phyloP scores from a whole-genome alignment of 2,113 vertebrate species.

The Mugil cephalus region DNA sequence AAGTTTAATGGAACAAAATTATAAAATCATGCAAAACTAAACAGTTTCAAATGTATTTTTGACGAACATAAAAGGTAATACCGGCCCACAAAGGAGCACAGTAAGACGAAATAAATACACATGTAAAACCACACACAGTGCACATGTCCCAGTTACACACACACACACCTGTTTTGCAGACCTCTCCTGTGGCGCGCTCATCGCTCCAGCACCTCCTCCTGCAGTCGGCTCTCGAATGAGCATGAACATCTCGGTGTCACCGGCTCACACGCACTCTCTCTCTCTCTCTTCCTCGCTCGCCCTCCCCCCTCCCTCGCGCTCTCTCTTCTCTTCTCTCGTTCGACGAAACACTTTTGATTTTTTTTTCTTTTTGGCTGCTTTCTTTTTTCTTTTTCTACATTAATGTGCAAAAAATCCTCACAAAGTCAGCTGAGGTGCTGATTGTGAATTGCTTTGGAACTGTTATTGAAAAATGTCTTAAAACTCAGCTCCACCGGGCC shows the following conservation, averaged over 20 bases:
- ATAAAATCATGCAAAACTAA: background rate
- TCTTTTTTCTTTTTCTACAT: constrained; percentile 16
- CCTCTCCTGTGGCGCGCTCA: constrained; percentile 71
- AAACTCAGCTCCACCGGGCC: background rate
- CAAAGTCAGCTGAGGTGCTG: background rate
- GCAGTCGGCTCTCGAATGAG: constrained; percentile 82
- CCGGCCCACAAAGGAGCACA: background rate
- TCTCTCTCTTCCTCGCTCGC: constrained; percentile 28
- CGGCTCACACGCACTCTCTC: constrained; percentile 51
- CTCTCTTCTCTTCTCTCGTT: constrained; percentile 31
- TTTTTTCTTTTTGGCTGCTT: background rate
- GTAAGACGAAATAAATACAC: background rate
- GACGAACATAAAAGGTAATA: background rate
- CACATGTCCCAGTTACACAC: background rate
- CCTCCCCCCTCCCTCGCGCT: constrained; percentile 59
- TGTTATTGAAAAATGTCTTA: background rate
- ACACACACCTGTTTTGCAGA: constrained; percentile 83
- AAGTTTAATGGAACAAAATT: background rate
- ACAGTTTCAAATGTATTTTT: background rate
- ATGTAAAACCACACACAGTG: background rate
- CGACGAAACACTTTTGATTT: background rate
- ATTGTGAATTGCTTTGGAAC: too few species aligned
- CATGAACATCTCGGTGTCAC: constrained; percentile 83
- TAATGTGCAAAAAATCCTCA: constrained; percentile 14
- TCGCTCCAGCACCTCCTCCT: constrained; percentile 57